Conservation (phyloP, 2,888 invertebrate genomes). For the Yponomeuta evonymella region DNA sequence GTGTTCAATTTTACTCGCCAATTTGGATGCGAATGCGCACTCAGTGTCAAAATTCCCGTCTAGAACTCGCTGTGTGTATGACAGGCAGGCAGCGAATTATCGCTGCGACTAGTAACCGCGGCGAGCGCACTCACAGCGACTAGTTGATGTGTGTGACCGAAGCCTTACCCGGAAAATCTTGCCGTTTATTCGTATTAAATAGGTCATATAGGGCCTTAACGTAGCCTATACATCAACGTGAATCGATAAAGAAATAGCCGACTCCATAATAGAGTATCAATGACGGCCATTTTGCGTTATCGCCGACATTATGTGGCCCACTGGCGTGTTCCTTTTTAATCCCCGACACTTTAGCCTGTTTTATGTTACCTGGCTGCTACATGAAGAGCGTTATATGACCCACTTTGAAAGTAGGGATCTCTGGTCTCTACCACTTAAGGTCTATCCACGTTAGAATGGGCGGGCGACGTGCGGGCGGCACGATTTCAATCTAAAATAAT, state of each 20-base stretch:
- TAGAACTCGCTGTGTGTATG: too few species aligned
- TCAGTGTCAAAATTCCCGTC: too few species aligned
- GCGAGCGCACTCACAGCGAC: too few species aligned
- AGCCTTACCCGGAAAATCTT: background rate
- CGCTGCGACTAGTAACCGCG: too few species aligned
- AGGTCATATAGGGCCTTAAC: slow-evolving; percentile 45
- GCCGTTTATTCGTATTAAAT: slow-evolving; percentile 37
- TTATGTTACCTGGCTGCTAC: background rate
- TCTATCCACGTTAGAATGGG: too few species aligned
- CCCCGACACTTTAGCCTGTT: background rate
- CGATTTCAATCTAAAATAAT: too few species aligned
- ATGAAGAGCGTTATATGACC: background rate
- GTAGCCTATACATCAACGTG: slow-evolving; percentile 37
- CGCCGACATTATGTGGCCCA: slow-evolving; percentile 22
- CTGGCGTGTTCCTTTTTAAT: slow-evolving; percentile 19
- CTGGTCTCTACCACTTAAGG: background rate
- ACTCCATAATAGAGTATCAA: slow-evolving; percentile 37
- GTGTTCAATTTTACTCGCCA: too few species aligned
- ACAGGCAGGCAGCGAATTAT: too few species aligned
- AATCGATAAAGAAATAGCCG: slow-evolving; percentile 44
- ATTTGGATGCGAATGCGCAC: too few species aligned
- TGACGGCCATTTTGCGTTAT: slow-evolving; percentile 37
- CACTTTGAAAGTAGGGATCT: background rate
- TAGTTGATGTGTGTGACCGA: too few species aligned
- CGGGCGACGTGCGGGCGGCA: background rate